Evolutionary conservation across 2,888 invertebrate genomes (phyloP).

Genomic region (Chelonus formosanus): DNA sequence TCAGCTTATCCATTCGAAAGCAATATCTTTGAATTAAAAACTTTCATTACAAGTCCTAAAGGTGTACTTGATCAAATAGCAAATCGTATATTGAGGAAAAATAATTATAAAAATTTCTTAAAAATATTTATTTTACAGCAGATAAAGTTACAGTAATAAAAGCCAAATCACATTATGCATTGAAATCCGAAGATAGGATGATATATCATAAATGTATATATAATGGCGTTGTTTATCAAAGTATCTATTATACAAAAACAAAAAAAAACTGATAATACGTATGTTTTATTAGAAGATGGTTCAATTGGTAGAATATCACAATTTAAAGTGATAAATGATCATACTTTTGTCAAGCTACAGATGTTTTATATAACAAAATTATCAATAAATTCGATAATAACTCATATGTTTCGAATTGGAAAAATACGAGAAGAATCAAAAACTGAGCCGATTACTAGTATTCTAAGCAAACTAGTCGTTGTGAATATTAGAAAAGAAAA

Average conservation of each 20-base stretch:
- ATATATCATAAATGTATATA: neutral
- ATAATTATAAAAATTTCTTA: neutral
- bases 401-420: too few relatives aligned
- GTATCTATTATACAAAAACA: neutral
- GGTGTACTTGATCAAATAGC: conserved; percentile 34
- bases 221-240: neutral
- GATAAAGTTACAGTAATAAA: neutral
- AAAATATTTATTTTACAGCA: neutral
- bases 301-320: neutral
- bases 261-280: neutral
- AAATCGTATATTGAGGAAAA: conserved; percentile 27
- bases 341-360: too few relatives aligned
- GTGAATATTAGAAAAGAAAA: too few relatives aligned
- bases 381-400: too few relatives aligned
- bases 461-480: too few relatives aligned
- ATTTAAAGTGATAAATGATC: too few relatives aligned
- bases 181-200: neutral
- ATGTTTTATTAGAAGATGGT: neutral
- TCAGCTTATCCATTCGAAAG: conserved; percentile 39
- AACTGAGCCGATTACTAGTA: too few relatives aligned
- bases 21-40: conserved; percentile 33
- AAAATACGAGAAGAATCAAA: too few relatives aligned
- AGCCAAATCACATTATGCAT: neutral
- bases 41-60: conserved; percentile 30
- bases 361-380: too few relatives aligned